Conservation (phyloP, 64 coral and sea anemone species). For the Catalaphyllia jardinei region DNA sequence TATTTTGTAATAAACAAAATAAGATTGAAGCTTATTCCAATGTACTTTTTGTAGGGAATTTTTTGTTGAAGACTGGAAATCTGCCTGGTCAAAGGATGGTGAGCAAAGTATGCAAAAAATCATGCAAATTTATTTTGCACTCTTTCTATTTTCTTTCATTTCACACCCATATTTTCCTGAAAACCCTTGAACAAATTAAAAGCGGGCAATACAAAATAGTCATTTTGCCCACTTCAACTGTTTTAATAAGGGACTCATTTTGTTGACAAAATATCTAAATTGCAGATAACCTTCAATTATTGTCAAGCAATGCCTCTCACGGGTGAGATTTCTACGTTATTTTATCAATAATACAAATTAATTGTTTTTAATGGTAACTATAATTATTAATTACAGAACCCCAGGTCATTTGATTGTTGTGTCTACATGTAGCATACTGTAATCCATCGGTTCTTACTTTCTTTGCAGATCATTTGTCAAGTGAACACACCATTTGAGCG, state of each 20-base stretch:
- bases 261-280: not conserved
- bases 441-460: too few relatives aligned
- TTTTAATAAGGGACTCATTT: not conserved
- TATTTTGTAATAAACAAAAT: too few relatives aligned
- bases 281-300: not conserved
- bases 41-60: conserved; percentile 69
- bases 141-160: too few relatives aligned
- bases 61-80: conserved; percentile 72
- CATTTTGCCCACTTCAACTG: too few relatives aligned
- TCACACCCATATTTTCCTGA: too few relatives aligned
- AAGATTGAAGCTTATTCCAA: too few relatives aligned
- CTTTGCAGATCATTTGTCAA: not conserved
- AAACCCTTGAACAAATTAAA: too few relatives aligned
- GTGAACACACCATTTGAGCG: not conserved
- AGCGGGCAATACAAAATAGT: too few relatives aligned
- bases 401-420: too few relatives aligned
- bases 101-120: conserved; percentile 23
- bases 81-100: conserved; percentile 57
- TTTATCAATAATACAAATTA: not conserved
- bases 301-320: not conserved
- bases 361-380: too few relatives aligned
- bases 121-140: not conserved
- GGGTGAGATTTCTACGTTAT: not conserved
- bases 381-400: too few relatives aligned
- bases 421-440: too few relatives aligned